Evolutionary conservation across 2,888 invertebrate genomes (phyloP), one percentile per base, ranked within the genome.

Genomic region (Drosophila picticornis): DNA sequence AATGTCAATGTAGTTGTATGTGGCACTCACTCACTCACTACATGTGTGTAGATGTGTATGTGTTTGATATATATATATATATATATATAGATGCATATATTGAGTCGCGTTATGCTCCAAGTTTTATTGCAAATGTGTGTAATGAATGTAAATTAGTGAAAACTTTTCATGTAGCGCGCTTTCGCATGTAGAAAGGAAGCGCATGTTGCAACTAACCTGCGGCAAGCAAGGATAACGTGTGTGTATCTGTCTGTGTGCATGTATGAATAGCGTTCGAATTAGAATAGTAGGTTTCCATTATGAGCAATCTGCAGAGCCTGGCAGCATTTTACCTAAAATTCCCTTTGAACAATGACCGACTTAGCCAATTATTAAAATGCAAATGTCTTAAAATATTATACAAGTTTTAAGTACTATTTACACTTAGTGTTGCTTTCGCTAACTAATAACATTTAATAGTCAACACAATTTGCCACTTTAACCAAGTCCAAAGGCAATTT

Each of bases 81-180:
- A 46, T 58, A 34, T 51, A 19, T 58, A 55, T 59, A 34, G 46
- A 25, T 59, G 51, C 22, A 43, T 40, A 55, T 83, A 69, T 80
- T 73, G 74, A 75, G 80, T 80, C 50, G 72, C 69, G 81, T 88
- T 75, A 75, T 76, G 77, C 65, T 72, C 29, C 80, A 85, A 88
- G 91, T 89, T 89, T 89, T 91, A 89, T 89, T 89, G 90, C 91
- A 88, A 90, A 88, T 90, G 84, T 90, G 83, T 91, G 89, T 91
- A 89, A 89, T 91, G 91, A 86, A 91, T 91, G 89, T 91, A 91
- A 89, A 89, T 89, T 89, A 91, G 89, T 88, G 83, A 87, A 90
- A 89, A 89, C 64, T 84, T 89, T 88, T 75, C 75, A 64, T 81
- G 77, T 74, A 55, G 75, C 74, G 67, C 72, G 63, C 66, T 27